phyloP scores from a whole-genome alignment of 2,113 vertebrate species.

The Bos indicus region DNA sequence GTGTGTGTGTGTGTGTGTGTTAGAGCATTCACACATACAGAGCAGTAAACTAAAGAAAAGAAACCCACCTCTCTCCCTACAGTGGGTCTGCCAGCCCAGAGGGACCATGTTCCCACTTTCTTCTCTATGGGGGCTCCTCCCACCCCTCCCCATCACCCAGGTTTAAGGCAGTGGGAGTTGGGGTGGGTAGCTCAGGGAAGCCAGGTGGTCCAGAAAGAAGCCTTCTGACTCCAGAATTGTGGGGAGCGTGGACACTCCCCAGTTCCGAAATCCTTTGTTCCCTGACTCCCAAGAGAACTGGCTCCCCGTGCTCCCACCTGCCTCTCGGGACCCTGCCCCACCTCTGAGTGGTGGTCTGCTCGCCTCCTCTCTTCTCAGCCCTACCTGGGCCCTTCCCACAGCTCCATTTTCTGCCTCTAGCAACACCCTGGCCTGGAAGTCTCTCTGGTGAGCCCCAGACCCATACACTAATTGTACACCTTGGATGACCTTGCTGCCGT shows the following conservation, averaged over 20 bases:
- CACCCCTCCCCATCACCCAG: background rate
- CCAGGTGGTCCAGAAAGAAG: background rate
- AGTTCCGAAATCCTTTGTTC: background rate
- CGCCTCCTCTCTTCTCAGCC: background rate
- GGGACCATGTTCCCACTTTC: background rate
- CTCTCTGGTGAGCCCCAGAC: background rate
- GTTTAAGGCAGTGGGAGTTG: background rate
- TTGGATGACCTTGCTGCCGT: rapidly evolving
- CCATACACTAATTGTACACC: background rate
- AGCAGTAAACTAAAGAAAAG: background rate
- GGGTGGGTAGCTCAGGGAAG: background rate
- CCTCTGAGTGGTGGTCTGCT: background rate
- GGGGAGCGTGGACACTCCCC: background rate
- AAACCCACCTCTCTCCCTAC: background rate
- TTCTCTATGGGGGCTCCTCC: background rate
- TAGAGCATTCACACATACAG: background rate
- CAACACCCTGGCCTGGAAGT: background rate
- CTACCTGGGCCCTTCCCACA: background rate
- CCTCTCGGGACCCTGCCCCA: background rate
- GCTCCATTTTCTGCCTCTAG: background rate
- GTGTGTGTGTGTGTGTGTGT: background rate
- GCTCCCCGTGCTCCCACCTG: rapidly evolving
- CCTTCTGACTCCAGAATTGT: background rate
- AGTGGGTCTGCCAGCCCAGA: background rate
- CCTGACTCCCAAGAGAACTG: no score